These are phyloP conservation scores for Drosophila gaucha DNA, from an alignment of 2,888 invertebrate species.

Conservation along the genomic window DNA sequence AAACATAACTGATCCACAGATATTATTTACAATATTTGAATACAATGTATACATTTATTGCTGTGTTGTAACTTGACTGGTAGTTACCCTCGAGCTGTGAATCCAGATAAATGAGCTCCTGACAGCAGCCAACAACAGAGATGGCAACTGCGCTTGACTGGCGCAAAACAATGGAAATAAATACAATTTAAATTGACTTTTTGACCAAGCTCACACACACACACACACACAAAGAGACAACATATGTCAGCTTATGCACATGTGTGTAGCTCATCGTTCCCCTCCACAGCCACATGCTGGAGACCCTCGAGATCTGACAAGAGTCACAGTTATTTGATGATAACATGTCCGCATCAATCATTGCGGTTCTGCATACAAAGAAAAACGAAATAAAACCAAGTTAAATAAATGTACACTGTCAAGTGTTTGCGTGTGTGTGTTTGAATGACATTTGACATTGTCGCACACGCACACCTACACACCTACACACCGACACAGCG, in stretches of 20 bases:
- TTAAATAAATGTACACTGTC: conserved; percentile 68
- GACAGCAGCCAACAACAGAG: conserved; percentile 47
- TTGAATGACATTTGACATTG: conserved; percentile 53
- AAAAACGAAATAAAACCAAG: conserved; percentile 62
- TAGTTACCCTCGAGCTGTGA: conserved; percentile 34
- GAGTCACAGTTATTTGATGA: conserved; percentile 74
- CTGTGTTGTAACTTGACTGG: conserved; percentile 16
- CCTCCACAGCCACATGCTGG: background rate
- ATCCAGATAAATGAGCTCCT: conserved; percentile 45
- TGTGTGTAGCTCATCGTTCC: background rate
- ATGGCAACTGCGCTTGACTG: conserved; percentile 49
- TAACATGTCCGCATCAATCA: conserved; percentile 76
- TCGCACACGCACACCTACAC: conserved; percentile 4
- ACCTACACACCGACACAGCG: conserved; percentile 22
- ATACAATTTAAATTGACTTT: conserved; percentile 78
- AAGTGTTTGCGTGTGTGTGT: conserved; percentile 13
- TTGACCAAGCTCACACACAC: conserved; percentile 51
- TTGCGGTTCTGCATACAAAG: conserved; percentile 67
- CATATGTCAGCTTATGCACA: conserved; percentile 23
- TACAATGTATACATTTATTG: background rate
- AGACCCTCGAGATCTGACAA: conserved; percentile 26
- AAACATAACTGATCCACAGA: background rate
- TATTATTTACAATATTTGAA: conserved; percentile 1
- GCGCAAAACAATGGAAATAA: conserved; percentile 55
- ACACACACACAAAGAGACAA: background rate